phyloP scores from a whole-genome alignment of 1,140 invertebrate genomes.

The Centruroides sculpturatus region DNA sequence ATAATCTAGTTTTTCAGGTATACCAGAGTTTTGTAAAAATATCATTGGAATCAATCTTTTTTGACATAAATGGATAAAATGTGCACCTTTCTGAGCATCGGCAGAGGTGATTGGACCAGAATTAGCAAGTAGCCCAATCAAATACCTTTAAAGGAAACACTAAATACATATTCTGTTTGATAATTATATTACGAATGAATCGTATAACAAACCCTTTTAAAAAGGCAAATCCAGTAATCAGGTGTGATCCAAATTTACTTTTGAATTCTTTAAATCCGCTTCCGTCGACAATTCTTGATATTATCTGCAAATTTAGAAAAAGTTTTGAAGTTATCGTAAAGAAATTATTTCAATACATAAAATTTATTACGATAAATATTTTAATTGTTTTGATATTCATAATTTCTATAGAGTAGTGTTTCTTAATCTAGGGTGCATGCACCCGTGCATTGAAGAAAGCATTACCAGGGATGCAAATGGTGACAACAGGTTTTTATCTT shows the following conservation, averaged over 20 bases:
- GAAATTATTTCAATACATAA: too few relatives aligned
- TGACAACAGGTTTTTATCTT: too few relatives aligned
- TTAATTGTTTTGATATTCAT: too few relatives aligned
- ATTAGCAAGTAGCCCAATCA: conserved; percentile 23
- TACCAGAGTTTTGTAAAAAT: conserved; percentile 12
- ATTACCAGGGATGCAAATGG: too few relatives aligned
- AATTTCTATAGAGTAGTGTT: too few relatives aligned
- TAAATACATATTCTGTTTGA: not conserved
- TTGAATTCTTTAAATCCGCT: conserved; percentile 26
- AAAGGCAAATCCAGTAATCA: conserved; percentile 23
- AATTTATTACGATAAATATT: too few relatives aligned
- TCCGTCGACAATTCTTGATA: conserved; percentile 23
- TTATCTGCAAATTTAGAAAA: conserved; percentile 2
- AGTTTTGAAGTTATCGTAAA: too few relatives aligned
- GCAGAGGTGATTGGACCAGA: conserved; percentile 17
- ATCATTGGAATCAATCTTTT: conserved; percentile 15
- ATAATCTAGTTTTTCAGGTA: too few relatives aligned
- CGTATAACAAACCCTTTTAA: conserved; percentile 11
- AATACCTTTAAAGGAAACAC: conserved; percentile 10
- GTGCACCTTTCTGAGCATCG: conserved; percentile 22
- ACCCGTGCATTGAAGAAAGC: too few relatives aligned
- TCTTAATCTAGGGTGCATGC: too few relatives aligned
- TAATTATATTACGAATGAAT: not conserved
- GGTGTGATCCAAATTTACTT: conserved; percentile 20
- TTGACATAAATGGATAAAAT: conserved; percentile 22